Conservation (phyloP, 1,140 invertebrate species). For the Halyomorpha halys region DNA sequence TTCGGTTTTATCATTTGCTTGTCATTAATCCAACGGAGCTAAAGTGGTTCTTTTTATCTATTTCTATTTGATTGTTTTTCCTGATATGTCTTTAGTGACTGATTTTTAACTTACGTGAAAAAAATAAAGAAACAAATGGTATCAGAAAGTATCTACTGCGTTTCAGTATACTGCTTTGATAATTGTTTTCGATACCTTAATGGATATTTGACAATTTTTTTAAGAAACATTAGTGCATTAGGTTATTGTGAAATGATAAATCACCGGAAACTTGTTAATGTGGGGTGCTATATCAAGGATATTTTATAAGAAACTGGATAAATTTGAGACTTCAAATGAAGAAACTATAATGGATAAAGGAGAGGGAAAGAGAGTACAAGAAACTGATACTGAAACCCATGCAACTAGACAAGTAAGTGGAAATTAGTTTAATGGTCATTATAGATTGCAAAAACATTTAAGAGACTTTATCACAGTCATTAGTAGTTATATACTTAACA, state of each 20-base stretch:
- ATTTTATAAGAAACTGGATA: conserved; percentile 21
- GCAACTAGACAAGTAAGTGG: conserved; percentile 23
- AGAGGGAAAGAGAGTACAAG: conserved; percentile 14
- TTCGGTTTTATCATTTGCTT: background rate
- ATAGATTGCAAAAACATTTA: no score
- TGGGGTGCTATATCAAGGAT: conserved; percentile 25
- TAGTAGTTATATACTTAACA: no score
- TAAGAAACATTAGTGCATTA: background rate
- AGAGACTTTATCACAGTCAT: no score
- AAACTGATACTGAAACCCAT: conserved; percentile 19
- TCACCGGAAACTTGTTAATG: conserved; percentile 22
- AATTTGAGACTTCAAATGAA: conserved; percentile 17
- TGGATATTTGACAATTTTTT: background rate
- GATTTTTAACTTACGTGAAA: background rate
- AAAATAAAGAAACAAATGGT: background rate
- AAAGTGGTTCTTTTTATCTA: background rate
- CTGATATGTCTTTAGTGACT: background rate
- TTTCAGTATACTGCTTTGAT: background rate
- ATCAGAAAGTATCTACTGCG: no score
- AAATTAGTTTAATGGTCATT: background rate
- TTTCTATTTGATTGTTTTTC: background rate
- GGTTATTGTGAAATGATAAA: conserved; percentile 7
- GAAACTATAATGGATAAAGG: conserved; percentile 24
- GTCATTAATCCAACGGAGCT: background rate
- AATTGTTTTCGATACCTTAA: background rate